A percentile compares a stretch with the other conserved stretches of the same genome.
These are phyloP conservation scores for Rhinogobius similis DNA, from an alignment of 2,113 vertebrate genomes.

Conservation along the genomic window DNA sequence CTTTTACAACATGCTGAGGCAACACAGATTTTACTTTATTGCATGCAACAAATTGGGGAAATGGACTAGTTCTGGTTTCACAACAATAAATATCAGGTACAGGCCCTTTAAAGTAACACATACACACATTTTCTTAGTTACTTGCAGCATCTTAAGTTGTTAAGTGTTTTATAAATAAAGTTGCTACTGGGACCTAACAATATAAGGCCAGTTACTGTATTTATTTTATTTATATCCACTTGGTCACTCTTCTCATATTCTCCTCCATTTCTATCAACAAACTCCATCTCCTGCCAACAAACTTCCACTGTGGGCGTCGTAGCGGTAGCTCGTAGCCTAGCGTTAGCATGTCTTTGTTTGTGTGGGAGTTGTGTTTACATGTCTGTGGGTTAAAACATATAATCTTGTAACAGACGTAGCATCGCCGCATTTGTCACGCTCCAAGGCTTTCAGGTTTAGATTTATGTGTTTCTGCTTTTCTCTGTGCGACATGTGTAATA, in stretches of 20 bases:
- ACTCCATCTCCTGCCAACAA: conserved; percentile 30
- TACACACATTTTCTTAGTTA: too few species aligned
- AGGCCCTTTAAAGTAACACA: too few species aligned
- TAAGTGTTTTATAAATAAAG: too few species aligned
- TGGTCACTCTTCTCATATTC: conserved; percentile 10
- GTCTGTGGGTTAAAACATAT: conserved; percentile 46
- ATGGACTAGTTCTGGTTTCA: too few species aligned
- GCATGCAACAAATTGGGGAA: too few species aligned
- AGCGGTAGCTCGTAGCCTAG: neutral
- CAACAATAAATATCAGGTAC: too few species aligned
- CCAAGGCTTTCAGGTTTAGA: conserved; percentile 46
- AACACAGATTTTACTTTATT: too few species aligned
- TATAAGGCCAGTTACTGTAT: too few species aligned
- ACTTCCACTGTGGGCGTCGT: conserved; percentile 24
- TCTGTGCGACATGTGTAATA: conserved; percentile 29
- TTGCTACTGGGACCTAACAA: too few species aligned
- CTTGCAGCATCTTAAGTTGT: too few species aligned
- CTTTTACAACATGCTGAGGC: too few species aligned
- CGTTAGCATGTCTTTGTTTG: conserved; percentile 21
- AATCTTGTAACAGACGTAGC: conserved; percentile 24
- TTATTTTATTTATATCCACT: too few species aligned
- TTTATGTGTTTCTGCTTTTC: conserved; percentile 53
- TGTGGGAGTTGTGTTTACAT: conserved; percentile 62
- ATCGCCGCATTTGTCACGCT: conserved; percentile 11
- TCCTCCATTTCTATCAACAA: conserved; percentile 17